Evolutionary conservation across 1,140 invertebrate species (phyloP).

Genomic region (Choristoneura fumiferana): DNA sequence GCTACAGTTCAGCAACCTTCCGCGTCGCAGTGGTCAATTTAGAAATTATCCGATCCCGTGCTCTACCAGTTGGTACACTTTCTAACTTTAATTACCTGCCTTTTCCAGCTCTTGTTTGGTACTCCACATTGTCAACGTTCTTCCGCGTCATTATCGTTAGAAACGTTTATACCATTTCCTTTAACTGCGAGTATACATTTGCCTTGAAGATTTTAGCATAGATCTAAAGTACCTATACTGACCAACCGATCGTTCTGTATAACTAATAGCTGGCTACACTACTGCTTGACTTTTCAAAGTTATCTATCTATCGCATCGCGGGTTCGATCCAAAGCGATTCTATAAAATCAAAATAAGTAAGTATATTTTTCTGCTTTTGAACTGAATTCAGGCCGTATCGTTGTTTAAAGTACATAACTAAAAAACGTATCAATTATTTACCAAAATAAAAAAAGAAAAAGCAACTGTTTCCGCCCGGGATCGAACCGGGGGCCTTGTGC

Average conservation of each 20-base stretch:
- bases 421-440: not conserved
- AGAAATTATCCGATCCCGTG: conserved; percentile 40
- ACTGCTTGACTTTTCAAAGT: too few species aligned
- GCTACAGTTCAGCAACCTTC: conserved; percentile 32
- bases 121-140: conserved; percentile 47
- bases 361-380: too few species aligned
- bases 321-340: too few species aligned
- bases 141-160: conserved; percentile 48
- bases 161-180: conserved; percentile 31
- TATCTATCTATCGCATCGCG: too few species aligned
- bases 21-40: conserved; percentile 33
- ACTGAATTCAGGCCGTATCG: too few species aligned
- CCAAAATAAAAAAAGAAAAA: conserved; percentile 19
- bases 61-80: conserved; percentile 43
- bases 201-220: not conserved
- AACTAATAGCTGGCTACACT: too few species aligned
- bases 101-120: conserved; percentile 39
- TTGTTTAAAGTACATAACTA: too few species aligned
- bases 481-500: conserved; percentile 35
- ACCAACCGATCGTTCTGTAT: too few species aligned
- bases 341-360: too few species aligned
- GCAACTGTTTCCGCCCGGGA: conserved; percentile 30
- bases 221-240: not conserved
- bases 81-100: conserved; percentile 51
- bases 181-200: not conserved